phyloP scores from a whole-genome alignment of 2,888 invertebrate species.

The Pterostichus niger region DNA sequence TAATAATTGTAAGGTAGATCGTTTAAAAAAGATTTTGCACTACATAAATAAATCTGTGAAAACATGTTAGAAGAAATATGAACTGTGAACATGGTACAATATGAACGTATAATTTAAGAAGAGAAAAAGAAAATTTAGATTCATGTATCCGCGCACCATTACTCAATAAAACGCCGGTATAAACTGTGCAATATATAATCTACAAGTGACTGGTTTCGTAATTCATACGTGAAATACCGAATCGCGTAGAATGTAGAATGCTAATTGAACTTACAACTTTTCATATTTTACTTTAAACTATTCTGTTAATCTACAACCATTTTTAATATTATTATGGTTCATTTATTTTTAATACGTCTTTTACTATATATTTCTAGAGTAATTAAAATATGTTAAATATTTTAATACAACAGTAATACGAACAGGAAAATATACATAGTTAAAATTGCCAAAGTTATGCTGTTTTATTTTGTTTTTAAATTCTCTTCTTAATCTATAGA shows the following conservation, averaged over 20 bases:
- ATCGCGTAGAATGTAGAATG: conserved; percentile 14
- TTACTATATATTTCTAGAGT: too few relatives aligned
- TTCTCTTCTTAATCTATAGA: too few relatives aligned
- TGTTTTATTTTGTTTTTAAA: too few relatives aligned
- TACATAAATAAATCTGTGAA: neutral
- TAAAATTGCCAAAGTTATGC: too few relatives aligned
- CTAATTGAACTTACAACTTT: conserved; percentile 25
- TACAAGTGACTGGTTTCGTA: conserved; percentile 40
- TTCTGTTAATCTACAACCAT: too few relatives aligned
- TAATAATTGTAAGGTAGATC: too few relatives aligned
- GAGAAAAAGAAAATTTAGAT: conserved; percentile 48
- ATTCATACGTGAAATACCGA: conserved; percentile 46
- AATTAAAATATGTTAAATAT: too few relatives aligned
- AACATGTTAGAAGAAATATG: conserved; percentile 28
- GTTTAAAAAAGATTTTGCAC: neutral
- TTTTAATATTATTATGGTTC: too few relatives aligned
- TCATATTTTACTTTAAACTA: too few relatives aligned
- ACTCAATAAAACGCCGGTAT: conserved; percentile 35
- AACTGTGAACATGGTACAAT: conserved; percentile 46
- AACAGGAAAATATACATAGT: too few relatives aligned
- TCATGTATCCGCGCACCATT: conserved; percentile 35
- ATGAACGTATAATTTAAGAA: conserved; percentile 42
- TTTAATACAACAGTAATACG: too few relatives aligned
- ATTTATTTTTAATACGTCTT: too few relatives aligned
- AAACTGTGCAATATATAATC: conserved; percentile 48